Percentiles rank a stretch among this genome's conserved stretches.
phyloP scores from a whole-genome alignment of 2,113 vertebrate species.

The Leucoraja erinaceus region DNA sequence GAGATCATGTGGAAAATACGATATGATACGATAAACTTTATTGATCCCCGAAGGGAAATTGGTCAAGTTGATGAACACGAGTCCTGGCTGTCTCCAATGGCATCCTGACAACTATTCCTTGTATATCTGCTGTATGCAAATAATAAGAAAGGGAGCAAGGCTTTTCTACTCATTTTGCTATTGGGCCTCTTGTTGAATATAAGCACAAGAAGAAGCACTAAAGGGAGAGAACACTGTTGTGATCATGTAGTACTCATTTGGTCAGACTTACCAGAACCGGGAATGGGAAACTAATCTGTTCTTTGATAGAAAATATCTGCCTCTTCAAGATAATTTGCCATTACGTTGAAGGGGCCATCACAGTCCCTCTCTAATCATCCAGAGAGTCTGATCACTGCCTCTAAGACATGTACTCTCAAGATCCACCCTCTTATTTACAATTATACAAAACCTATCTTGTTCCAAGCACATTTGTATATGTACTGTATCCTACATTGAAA shows the following conservation, averaged over 20 bases:
- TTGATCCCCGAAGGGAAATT: too few species aligned
- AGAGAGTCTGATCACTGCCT: not conserved
- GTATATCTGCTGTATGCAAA: not conserved
- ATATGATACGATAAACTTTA: too few species aligned
- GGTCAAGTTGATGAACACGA: not conserved
- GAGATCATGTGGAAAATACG: not conserved
- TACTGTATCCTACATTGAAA: not conserved
- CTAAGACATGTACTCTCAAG: not conserved
- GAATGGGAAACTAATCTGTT: not conserved
- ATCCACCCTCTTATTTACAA: not conserved
- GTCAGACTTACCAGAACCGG: not conserved
- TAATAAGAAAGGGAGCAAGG: not conserved
- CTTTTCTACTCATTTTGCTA: not conserved
- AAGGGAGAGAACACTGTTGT: not conserved
- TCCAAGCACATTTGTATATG: not conserved
- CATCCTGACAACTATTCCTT: not conserved
- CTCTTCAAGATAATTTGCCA: not conserved
- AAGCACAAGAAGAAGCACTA: not conserved
- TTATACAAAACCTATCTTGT: not conserved
- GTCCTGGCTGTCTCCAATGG: not conserved
- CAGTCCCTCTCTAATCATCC: not conserved
- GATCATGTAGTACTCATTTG: not conserved
- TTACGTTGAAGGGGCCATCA: not conserved
- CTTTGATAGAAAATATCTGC: not conserved
- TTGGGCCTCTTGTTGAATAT: not conserved